A percentile compares a stretch with the other conserved stretches of the same genome.
Evolutionary conservation across 2,888 invertebrate species (phyloP).

Genomic region (Drosophila buzzatii): DNA sequence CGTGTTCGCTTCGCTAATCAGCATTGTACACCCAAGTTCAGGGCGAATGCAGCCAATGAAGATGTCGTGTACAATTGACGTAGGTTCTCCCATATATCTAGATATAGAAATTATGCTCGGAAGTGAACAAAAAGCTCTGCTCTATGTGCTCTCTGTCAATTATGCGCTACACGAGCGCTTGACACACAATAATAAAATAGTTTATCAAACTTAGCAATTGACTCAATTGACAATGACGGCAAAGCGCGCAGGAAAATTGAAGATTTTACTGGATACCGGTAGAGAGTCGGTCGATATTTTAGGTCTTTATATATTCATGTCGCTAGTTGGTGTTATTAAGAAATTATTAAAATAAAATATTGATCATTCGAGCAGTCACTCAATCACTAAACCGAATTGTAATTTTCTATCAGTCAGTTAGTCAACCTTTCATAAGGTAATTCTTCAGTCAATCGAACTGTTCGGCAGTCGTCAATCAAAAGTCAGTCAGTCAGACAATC

Average conservation of each 20-base stretch:
- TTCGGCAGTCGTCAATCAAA: too few species aligned
- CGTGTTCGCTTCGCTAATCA: constrained; percentile 28
- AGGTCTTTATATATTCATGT: not conserved
- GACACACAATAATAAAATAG: constrained; percentile 10
- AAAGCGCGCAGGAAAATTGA: not conserved
- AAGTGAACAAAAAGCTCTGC: constrained; percentile 1
- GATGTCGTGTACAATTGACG: constrained; percentile 9
- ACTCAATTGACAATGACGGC: constrained; percentile 39
- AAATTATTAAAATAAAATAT: too few species aligned
- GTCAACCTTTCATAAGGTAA: not conserved
- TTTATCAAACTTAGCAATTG: constrained; percentile 27
- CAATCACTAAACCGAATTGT: too few species aligned
- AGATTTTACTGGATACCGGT: constrained; percentile 16
- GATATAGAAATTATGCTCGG: constrained; percentile 1
- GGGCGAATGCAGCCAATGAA: constrained; percentile 26
- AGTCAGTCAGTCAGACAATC: not conserved
- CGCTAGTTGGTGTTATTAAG: not conserved
- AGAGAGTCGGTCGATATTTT: not conserved
- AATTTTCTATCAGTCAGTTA: not conserved
- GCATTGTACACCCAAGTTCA: constrained; percentile 34
- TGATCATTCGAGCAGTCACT: too few species aligned
- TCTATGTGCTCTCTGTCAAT: constrained; percentile 1
- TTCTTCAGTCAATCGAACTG: not conserved
- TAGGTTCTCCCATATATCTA: not conserved
- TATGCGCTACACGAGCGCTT: not conserved